Base-by-base conservation (phyloP, 2,113 vertebrate genomes). In the Motacilla tschutschensis region DNA sequence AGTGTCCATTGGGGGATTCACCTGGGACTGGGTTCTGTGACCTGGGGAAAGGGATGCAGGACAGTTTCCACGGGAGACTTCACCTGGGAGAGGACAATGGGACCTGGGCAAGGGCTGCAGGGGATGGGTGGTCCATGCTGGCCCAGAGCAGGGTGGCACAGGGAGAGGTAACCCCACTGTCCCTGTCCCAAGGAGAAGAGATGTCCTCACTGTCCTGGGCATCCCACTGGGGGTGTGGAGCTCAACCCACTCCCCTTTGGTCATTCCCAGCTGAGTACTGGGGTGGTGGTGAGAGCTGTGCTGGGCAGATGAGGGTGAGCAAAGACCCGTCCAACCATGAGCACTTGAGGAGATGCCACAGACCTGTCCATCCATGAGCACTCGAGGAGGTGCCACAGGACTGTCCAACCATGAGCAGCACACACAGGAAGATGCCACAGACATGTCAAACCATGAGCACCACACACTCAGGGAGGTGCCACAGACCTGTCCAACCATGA, bases 101-200 rank as follows among this genome's bases (percentile, higher is more conserved):
- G 51, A 33, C 18, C 12, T 18, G 44, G 53, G 35, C 12, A 20
- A 43, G 48, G 60, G 46, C 10, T n/a, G 16, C 13, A 2, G 62
- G 28, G 78, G 17, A 7, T 0, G 20, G 57, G 20, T 10, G n/a
- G 14, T 7, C 43, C 3, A 0, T 9, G 15, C 18, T 10, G 25
- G 72, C 5, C 1, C 1, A 18, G 47, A 51, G 31, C 5, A 2
- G 4, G 55, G 25, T 12, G 4, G 2, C 8, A 3, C 6, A 7
- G 36, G 41, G 26, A 38, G 69, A 26, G 6, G 13, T 8, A 17
- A 5, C 76, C 46, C 67, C 0, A 5, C 77, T 47, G 77, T 36
- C 47, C 46, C 44, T 4, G 3, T 25, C 19, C 16, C 47, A 29
- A 29, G 40, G 40, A 40, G 13, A 25, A 8, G 35, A 48, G 33